Conservation (phyloP, 2,797 vertebrate species). For the Channa striata region DNA sequence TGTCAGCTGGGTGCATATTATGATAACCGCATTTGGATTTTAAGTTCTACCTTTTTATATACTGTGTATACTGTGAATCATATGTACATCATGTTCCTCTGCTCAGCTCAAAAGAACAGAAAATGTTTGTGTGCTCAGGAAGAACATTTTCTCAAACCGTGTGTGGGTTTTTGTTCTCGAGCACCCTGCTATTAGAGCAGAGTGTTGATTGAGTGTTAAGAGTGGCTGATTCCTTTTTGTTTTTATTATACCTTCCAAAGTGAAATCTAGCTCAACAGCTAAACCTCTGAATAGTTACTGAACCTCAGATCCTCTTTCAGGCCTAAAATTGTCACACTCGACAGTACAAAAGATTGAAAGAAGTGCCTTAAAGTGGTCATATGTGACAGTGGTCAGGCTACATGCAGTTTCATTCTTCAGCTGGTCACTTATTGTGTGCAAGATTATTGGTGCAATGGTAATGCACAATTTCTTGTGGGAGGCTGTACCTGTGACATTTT, state of each 20-base stretch:
- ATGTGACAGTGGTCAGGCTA: not conserved
- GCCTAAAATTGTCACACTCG: not conserved
- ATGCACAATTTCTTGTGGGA: slow-evolving; percentile 4
- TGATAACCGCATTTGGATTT: too few relatives aligned
- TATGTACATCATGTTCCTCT: too few relatives aligned
- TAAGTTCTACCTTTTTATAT: too few relatives aligned
- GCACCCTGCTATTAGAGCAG: not conserved
- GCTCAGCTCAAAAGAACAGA: too few relatives aligned
- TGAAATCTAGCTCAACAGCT: too few relatives aligned
- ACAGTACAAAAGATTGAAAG: slow-evolving; percentile 23
- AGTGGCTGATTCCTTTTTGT: not conserved
- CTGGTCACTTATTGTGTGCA: slow-evolving; percentile 3
- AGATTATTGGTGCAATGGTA: slow-evolving; percentile 15
- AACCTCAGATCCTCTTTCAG: not conserved
- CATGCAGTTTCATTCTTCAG: slow-evolving; percentile 12
- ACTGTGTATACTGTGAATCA: too few relatives aligned
- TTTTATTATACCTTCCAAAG: not conserved
- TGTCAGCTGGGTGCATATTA: too few relatives aligned
- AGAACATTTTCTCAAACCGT: not conserved
- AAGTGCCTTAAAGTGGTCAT: slow-evolving; percentile 12
- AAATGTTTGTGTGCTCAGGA: too few relatives aligned
- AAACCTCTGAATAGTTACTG: too few relatives aligned
- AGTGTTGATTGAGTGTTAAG: not conserved
- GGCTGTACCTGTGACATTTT: slow-evolving; percentile 54
- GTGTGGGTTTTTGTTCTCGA: not conserved